These are phyloP conservation scores for Acanthococcus lagerstroemiae DNA, from an alignment of 2,888 invertebrate genomes.

Conservation along the genomic window DNA sequence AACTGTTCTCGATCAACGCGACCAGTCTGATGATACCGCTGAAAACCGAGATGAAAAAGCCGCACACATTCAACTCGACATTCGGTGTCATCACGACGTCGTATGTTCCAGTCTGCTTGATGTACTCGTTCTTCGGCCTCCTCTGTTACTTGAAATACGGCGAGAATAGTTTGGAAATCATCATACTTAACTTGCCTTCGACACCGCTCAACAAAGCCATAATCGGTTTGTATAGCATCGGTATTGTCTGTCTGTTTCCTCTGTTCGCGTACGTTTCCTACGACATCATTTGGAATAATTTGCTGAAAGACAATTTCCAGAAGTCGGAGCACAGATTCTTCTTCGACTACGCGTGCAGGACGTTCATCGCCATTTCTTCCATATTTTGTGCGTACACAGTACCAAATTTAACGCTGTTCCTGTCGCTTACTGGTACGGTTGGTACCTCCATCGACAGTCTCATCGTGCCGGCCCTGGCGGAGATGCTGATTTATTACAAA, in stretches of 20 bases:
- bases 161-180: neutral
- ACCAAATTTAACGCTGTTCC: constrained; percentile 14
- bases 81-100: constrained; percentile 5
- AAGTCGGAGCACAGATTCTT: neutral
- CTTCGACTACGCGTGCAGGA: constrained; percentile 5
- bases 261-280: constrained; percentile 17
- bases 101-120: constrained; percentile 3
- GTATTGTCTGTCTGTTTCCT: constrained; percentile 11
- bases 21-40: constrained; percentile 22
- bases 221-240: constrained; percentile 12
- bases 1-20: constrained; percentile 19
- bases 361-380: constrained; percentile 8
- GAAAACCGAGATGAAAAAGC: constrained; percentile 13
- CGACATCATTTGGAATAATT: constrained; percentile 20
- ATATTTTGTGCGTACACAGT: constrained; percentile 10
- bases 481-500: constrained; percentile 1
- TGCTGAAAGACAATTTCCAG: neutral
- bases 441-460: constrained; percentile 21
- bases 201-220: constrained; percentile 1
- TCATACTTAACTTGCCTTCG: constrained; percentile 8
- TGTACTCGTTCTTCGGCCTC: constrained; percentile 12
- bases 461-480: constrained; percentile 13
- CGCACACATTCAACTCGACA: constrained; percentile 14
- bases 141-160: constrained; percentile 15
- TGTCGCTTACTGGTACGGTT: constrained; percentile 18